Percentiles rank a stretch among this genome's conserved stretches.
Conservation (phyloP, 2,797 vertebrate genomes). For the Erethizon dorsatum region DNA sequence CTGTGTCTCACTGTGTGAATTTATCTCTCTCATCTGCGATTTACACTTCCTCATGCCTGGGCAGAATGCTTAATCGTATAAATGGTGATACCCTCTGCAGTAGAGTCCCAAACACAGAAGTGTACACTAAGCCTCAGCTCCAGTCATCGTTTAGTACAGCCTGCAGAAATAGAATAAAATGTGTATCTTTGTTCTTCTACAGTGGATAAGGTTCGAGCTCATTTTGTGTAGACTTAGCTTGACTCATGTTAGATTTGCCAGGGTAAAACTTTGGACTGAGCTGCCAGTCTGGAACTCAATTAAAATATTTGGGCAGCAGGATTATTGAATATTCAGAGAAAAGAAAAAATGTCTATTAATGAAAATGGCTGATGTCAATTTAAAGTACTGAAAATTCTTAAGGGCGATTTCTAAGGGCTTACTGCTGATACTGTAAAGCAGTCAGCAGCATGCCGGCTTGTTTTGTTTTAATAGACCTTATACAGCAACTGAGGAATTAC, state of each 20-base stretch:
- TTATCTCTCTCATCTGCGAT: not conserved
- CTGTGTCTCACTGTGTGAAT: not conserved
- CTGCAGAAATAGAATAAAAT: constrained; percentile 64
- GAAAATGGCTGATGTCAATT: constrained; percentile 73
- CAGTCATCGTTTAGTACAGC: constrained; percentile 40
- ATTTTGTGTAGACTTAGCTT: constrained; percentile 25
- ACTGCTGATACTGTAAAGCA: not conserved
- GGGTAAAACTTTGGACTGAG: constrained; percentile 71
- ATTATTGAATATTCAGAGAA: constrained; percentile 75
- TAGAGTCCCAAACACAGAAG: not conserved
- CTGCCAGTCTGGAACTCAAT: constrained; percentile 77
- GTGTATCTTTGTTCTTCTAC: not conserved
- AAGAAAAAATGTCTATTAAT: constrained; percentile 55
- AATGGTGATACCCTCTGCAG: not conserved
- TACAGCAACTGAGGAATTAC: not conserved
- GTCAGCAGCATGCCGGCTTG: not conserved
- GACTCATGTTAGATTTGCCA: constrained; percentile 74
- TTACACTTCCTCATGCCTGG: not conserved
- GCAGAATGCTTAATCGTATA: not conserved
- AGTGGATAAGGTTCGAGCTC: not conserved
- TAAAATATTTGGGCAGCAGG: constrained; percentile 68
- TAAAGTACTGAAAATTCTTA: constrained; percentile 60
- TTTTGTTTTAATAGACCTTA: constrained; percentile 68
- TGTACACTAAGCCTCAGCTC: not conserved
- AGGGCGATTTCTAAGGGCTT: constrained; percentile 42